Percentiles rank a stretch among this genome's conserved stretches.
Conservation (phyloP, 2,113 vertebrate genomes). For the Parus major region DNA sequence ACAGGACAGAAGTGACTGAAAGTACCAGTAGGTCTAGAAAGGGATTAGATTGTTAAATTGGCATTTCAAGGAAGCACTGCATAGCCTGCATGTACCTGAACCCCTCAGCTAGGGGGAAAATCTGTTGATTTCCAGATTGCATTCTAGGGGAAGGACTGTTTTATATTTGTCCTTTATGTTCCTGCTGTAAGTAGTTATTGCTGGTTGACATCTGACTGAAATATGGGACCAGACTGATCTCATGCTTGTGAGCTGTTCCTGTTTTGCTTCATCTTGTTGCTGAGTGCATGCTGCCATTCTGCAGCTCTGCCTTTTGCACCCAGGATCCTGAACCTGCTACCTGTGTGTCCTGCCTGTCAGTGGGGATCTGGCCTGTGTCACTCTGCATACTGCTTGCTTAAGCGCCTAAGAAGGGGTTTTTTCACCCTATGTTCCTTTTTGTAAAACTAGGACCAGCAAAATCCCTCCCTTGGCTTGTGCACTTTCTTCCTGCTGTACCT, state of each 20-base stretch:
- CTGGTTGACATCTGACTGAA: background rate
- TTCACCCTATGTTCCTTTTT: fast-evolving
- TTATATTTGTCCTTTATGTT: background rate
- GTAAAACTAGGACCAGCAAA: background rate
- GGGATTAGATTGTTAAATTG: background rate
- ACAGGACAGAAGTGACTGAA: background rate
- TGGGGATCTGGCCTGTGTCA: background rate
- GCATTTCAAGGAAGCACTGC: background rate
- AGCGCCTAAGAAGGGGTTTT: background rate
- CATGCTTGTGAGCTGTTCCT: background rate
- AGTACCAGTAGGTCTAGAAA: background rate
- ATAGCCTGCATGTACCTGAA: background rate
- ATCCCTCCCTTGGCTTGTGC: background rate
- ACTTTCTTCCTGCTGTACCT: background rate
- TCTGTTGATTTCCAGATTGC: background rate
- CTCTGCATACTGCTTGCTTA: background rate
- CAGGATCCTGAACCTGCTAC: fast-evolving
- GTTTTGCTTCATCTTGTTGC: background rate
- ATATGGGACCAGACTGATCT: background rate
- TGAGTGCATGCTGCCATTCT: background rate
- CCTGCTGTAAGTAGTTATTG: background rate
- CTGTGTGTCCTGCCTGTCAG: background rate
- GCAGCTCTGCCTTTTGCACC: background rate
- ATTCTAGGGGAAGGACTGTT: background rate
- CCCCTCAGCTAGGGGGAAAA: background rate